These are phyloP conservation scores for Hetaerina titia DNA, from an alignment of 2,888 invertebrate genomes.

Conservation along the genomic window DNA sequence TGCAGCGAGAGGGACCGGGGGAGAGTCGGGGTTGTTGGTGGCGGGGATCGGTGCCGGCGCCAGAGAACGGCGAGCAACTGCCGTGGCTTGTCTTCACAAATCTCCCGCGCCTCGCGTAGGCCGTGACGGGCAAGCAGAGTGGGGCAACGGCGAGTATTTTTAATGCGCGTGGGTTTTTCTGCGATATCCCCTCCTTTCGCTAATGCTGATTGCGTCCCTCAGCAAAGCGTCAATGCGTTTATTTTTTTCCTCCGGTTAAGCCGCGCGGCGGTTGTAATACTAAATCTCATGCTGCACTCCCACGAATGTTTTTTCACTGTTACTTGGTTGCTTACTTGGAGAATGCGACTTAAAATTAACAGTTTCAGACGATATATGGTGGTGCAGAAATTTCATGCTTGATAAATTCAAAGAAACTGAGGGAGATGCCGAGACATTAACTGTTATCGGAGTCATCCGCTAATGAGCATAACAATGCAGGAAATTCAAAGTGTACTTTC, in stretches of 20 bases:
- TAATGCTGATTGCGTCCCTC: constrained; percentile 46
- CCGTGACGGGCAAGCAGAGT: constrained; percentile 56
- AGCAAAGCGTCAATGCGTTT: background rate
- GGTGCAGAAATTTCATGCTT: background rate
- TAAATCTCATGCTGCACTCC: background rate
- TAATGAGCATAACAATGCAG: too few species aligned
- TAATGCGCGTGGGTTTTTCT: constrained; percentile 34
- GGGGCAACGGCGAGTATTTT: constrained; percentile 36
- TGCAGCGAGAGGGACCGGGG: background rate
- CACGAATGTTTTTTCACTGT: background rate
- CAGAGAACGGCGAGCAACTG: background rate
- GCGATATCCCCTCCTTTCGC: background rate
- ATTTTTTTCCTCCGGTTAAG: background rate
- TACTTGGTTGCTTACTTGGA: background rate
- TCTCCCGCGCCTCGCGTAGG: constrained; percentile 24
- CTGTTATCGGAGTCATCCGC: too few species aligned
- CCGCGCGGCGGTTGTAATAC: background rate
- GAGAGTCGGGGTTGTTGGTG: background rate
- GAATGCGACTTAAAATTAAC: background rate
- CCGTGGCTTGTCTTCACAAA: constrained; percentile 58
- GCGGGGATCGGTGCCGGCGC: constrained; percentile 41
- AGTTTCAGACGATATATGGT: background rate
- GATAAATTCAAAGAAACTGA: too few species aligned
- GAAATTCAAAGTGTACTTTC: too few species aligned
- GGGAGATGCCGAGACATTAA: too few species aligned